A percentile compares a stretch with the other conserved stretches of the same genome.
phyloP scores from a whole-genome alignment of 2,888 invertebrate species.

The Drosophila niveifrons region DNA sequence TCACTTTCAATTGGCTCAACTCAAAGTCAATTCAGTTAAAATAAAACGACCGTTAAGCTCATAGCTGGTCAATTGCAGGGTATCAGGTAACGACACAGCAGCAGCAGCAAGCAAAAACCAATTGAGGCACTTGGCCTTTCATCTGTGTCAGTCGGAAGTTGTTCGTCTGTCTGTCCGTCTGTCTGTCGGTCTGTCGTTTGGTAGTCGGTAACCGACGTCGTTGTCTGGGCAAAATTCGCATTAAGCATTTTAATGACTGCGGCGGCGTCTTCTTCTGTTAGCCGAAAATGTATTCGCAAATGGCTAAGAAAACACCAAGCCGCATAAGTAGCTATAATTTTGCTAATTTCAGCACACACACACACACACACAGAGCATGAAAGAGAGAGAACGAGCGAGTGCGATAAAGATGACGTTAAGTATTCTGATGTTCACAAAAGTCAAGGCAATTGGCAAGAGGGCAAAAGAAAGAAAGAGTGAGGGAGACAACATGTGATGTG shows the following conservation, averaged over 20 bases:
- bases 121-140: constrained; percentile 30
- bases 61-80: constrained; percentile 7
- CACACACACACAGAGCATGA: background rate
- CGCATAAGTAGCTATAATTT: constrained; percentile 77
- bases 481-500: background rate
- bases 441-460: constrained; percentile 27
- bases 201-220: constrained; percentile 8
- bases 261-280: constrained; percentile 40
- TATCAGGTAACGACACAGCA: constrained; percentile 7
- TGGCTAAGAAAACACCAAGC: constrained; percentile 64
- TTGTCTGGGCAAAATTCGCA: constrained; percentile 49
- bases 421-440: constrained; percentile 40
- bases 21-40: background rate
- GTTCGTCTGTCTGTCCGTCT: background rate
- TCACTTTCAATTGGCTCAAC: background rate
- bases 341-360: constrained; percentile 62
- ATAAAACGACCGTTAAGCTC: background rate
- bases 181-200: background rate
- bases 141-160: constrained; percentile 24
- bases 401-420: constrained; percentile 37
- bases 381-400: background rate
- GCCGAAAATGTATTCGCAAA: constrained; percentile 48
- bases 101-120: background rate
- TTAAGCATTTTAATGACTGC: constrained; percentile 72
- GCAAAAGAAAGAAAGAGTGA: background rate